Conservation (phyloP, 2,797 vertebrate genomes). For the Lutjanus campechanus region DNA sequence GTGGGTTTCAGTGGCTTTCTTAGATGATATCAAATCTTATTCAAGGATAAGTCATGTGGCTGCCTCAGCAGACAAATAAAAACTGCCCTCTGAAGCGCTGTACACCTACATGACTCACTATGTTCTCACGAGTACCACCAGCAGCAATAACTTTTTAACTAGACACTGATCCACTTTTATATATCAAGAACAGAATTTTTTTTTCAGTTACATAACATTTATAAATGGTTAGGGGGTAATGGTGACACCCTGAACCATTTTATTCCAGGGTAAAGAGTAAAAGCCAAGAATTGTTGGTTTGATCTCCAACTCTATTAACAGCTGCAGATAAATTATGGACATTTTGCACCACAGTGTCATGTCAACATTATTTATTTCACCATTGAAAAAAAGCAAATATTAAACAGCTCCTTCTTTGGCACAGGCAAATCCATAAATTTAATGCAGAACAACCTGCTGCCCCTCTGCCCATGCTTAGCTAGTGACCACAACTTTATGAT, state of each 20-base stretch:
- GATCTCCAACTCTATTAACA: not conserved
- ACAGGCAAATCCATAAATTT: slow-evolving; percentile 1
- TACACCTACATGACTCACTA: not conserved
- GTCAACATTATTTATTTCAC: slow-evolving; percentile 10
- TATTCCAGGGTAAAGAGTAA: not conserved
- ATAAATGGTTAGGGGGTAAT: not conserved
- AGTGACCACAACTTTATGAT: not conserved
- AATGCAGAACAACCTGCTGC: not conserved
- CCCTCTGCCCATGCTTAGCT: not conserved
- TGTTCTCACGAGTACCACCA: not conserved
- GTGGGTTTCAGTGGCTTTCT: not conserved
- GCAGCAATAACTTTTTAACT: too few relatives aligned
- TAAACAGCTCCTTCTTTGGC: not conserved
- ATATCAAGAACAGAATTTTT: too few relatives aligned
- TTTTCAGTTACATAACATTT: not conserved
- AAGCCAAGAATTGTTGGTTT: not conserved
- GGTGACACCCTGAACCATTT: not conserved
- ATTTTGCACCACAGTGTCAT: not conserved
- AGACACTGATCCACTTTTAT: not conserved
- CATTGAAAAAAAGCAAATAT: slow-evolving; percentile 29
- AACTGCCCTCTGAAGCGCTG: not conserved
- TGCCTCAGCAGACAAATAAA: not conserved
- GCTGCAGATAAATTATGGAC: not conserved
- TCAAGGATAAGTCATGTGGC: not conserved
- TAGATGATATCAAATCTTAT: not conserved